Conservation (phyloP, 2,888 invertebrate genomes). For the Thecophora atra region DNA sequence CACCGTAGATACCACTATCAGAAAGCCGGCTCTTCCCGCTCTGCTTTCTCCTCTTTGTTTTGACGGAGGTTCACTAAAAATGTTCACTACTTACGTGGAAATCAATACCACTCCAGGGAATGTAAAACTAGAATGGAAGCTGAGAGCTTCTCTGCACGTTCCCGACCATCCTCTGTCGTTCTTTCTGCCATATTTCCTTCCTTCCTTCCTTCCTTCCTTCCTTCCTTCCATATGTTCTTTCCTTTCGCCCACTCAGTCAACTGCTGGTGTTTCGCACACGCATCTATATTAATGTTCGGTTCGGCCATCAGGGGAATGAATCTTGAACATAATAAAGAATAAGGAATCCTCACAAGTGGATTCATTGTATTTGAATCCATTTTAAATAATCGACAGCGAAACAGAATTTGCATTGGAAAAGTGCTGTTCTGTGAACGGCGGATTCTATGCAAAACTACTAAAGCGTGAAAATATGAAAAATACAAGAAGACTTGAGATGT, state of each 20-base stretch:
- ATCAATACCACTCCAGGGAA: background rate
- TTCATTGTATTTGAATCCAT: background rate
- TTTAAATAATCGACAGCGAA: background rate
- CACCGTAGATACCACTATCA: background rate
- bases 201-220: too few relatives aligned
- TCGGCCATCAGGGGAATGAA: background rate
- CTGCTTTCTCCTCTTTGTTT: background rate
- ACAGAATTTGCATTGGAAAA: too few relatives aligned
- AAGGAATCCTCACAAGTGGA: background rate
- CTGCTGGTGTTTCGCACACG: background rate
- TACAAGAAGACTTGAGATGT: too few relatives aligned
- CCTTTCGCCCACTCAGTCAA: background rate
- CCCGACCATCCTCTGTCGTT: background rate
- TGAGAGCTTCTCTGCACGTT: background rate
- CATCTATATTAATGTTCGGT: background rate
- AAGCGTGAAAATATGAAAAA: too few relatives aligned
- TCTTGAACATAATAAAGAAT: background rate
- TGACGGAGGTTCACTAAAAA: background rate
- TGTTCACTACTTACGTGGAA: background rate
- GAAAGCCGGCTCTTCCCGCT: background rate
- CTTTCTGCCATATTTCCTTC: too few relatives aligned
- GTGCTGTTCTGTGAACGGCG: too few relatives aligned
- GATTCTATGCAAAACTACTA: too few relatives aligned
- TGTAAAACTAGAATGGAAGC: background rate
- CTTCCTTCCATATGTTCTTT: too few relatives aligned